Conservation (phyloP, 2,888 invertebrate genomes). For the Mythimna vitellina region DNA sequence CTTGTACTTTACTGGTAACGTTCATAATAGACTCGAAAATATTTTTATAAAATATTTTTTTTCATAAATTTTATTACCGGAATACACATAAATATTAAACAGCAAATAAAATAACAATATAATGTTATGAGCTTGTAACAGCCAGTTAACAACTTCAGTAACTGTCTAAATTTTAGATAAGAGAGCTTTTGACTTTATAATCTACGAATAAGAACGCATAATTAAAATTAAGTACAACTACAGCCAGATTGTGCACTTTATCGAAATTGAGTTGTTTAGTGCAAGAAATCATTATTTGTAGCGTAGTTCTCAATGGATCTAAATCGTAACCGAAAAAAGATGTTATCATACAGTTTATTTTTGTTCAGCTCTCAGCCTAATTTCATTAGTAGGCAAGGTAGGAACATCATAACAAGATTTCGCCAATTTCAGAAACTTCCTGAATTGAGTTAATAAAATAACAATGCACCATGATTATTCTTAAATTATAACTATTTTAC, state of each 20-base stretch:
- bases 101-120: constrained; percentile 28
- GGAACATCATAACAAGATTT: constrained; percentile 43
- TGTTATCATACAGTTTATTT: background rate
- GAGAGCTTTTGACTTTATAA: constrained; percentile 55
- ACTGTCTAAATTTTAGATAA: constrained; percentile 29
- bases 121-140: constrained; percentile 23
- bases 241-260: constrained; percentile 46
- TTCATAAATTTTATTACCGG: constrained; percentile 27
- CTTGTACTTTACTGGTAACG: constrained; percentile 55
- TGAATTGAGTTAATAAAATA: constrained; percentile 37
- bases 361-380: background rate
- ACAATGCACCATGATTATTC: constrained; percentile 74
- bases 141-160: constrained; percentile 23
- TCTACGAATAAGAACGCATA: constrained; percentile 38
- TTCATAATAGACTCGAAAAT: constrained; percentile 32
- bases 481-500: constrained; percentile 79
- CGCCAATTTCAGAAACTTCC: constrained; percentile 42
- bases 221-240: constrained; percentile 56
- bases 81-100: constrained; percentile 19
- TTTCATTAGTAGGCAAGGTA: constrained; percentile 19
- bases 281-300: constrained; percentile 22
- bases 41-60: constrained; percentile 35
- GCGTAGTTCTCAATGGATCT: background rate
- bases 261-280: constrained; percentile 24
- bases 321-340: constrained; percentile 14